Conservation (phyloP, 1,140 invertebrate species). For the Calycopis cecrops region DNA sequence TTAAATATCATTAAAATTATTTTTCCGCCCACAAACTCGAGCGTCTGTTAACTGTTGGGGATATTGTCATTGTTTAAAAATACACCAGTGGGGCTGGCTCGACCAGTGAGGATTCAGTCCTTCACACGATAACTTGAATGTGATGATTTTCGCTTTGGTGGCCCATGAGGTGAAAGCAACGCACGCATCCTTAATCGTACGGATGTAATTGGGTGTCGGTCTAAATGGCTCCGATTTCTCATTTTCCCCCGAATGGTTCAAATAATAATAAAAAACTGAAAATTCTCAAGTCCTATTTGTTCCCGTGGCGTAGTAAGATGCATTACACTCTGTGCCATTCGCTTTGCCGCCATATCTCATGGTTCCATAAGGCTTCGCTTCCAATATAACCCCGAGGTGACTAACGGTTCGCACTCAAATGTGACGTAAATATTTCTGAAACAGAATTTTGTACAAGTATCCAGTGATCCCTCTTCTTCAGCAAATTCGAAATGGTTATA, state of each 20-base stretch:
- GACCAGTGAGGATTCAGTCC: too few species aligned
- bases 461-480: conserved; percentile 15
- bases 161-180: too few species aligned
- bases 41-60: conserved; percentile 21
- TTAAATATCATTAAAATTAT: conserved; percentile 40
- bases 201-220: too few species aligned
- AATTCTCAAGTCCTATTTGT: conserved; percentile 51
- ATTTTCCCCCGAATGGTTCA: too few species aligned
- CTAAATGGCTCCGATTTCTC: too few species aligned
- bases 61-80: too few species aligned
- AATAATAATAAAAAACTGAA: too few species aligned
- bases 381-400: conserved; percentile 53
- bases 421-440: conserved; percentile 43
- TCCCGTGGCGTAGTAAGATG: conserved; percentile 50
- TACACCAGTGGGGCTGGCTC: too few species aligned
- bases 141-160: too few species aligned
- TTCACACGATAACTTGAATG: too few species aligned
- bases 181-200: too few species aligned
- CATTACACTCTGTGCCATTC: conserved; percentile 53
- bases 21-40: conserved; percentile 21
- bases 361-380: conserved; percentile 46
- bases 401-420: conserved; percentile 50
- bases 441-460: conserved; percentile 21
- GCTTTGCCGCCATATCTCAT: conserved; percentile 47
- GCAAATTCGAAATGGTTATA: background rate